Evolutionary conservation across 2,113 vertebrate species (phyloP).

Genomic region (Perca schrenkii): DNA sequence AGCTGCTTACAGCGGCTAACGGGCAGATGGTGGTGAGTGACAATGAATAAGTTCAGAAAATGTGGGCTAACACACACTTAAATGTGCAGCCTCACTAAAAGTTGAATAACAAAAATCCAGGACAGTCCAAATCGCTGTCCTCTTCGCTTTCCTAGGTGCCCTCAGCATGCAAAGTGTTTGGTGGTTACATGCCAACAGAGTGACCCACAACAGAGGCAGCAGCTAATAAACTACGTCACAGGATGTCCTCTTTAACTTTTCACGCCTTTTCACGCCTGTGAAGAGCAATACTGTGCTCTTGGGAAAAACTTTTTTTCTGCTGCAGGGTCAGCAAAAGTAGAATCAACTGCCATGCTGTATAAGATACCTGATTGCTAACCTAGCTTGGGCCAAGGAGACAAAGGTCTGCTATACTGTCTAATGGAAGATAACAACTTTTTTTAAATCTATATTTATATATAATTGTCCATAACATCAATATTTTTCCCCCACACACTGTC

Average conservation of each 20-base stretch:
- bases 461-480: neutral
- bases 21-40: neutral
- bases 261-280: conserved; percentile 14
- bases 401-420: neutral
- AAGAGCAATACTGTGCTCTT: neutral
- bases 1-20: neutral
- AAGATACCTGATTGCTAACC: neutral
- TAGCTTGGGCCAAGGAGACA: neutral
- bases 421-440: neutral
- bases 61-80: neutral
- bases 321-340: neutral
- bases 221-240: conserved; percentile 33
- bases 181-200: conserved; percentile 55
- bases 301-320: neutral
- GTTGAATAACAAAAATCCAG: neutral
- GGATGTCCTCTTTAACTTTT: conserved; percentile 46
- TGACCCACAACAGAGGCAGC: conserved; percentile 48
- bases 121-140: neutral
- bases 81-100: neutral
- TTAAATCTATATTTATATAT: neutral
- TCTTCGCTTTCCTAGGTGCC: conserved; percentile 9
- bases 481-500: neutral
- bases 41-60: neutral
- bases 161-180: conserved; percentile 32
- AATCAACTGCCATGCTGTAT: neutral